Evolutionary conservation across 1,140 invertebrate species (phyloP).

Genomic region (Lepidurus arcticus): DNA sequence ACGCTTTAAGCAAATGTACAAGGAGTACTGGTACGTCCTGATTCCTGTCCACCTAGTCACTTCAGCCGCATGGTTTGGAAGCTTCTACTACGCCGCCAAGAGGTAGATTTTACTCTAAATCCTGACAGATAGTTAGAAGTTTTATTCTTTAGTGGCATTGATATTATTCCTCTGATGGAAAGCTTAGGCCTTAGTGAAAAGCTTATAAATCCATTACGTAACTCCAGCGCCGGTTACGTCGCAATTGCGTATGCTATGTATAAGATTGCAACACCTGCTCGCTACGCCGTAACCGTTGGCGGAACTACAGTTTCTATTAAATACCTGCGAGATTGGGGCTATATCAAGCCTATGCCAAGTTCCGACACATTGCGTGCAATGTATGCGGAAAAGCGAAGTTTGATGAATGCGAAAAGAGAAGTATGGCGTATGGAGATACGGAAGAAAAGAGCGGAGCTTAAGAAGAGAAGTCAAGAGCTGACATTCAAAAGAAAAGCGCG

Average conservation of each 20-base stretch:
- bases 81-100: slow-evolving; percentile 78
- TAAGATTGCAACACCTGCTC: slow-evolving; percentile 79
- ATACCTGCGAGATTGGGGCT: slow-evolving; percentile 58
- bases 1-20: slow-evolving; percentile 83
- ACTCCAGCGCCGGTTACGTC: slow-evolving; percentile 75
- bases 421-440: slow-evolving; percentile 21
- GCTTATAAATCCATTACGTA: slow-evolving; percentile 63
- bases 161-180: slow-evolving; percentile 71
- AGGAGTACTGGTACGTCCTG: slow-evolving; percentile 90
- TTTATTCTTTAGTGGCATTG: slow-evolving; percentile 68
- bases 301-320: slow-evolving; percentile 64
- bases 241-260: slow-evolving; percentile 83
- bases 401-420: slow-evolving; percentile 42
- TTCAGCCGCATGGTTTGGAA: slow-evolving; percentile 73
- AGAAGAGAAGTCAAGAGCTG: slow-evolving; percentile 26
- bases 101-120: slow-evolving; percentile 55
- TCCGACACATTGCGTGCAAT: slow-evolving; percentile 56
- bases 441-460: slow-evolving; percentile 25
- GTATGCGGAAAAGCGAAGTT: slow-evolving; percentile 52
- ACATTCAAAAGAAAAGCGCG: not conserved
- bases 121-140: slow-evolving; percentile 22
- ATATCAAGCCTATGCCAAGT: slow-evolving; percentile 60
- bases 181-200: slow-evolving; percentile 65
- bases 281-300: slow-evolving; percentile 86
- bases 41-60: slow-evolving; percentile 83